Evolutionary conservation across 1,140 invertebrate genomes (phyloP).

Genomic region (Lucilia cuprina): DNA sequence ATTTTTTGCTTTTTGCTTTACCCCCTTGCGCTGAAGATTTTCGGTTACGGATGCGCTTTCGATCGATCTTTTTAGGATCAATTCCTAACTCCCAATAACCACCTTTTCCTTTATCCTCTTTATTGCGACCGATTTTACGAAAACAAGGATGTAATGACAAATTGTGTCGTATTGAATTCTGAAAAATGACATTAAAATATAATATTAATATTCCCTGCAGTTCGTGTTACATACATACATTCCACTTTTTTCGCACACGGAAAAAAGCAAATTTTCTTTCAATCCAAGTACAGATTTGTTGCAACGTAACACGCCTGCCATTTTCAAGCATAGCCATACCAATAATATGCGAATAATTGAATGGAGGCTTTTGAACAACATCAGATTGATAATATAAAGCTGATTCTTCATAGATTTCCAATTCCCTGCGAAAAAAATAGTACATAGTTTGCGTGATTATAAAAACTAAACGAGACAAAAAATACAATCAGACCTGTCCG

Average conservation of each 20-base stretch:
- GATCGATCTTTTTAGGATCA: conserved; percentile 56
- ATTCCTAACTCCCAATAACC: conserved; percentile 60
- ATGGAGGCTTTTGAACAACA: conserved; percentile 54
- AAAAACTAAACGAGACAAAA: too few species aligned
- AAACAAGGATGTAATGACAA: conserved; percentile 60
- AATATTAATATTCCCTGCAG: background rate
- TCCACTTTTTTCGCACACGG: conserved; percentile 58
- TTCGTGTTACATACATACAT: conserved; percentile 48
- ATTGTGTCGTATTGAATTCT: conserved; percentile 61
- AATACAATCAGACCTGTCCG: too few species aligned
- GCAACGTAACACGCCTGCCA: conserved; percentile 53
- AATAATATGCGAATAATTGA: conserved; percentile 61
- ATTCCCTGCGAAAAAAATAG: conserved; percentile 39
- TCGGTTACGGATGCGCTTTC: conserved; percentile 57
- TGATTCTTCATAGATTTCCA: conserved; percentile 50
- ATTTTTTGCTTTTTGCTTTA: background rate
- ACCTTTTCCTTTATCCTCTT: conserved; percentile 59
- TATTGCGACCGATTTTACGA: conserved; percentile 54
- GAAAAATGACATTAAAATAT: background rate
- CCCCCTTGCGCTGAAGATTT: conserved; percentile 39
- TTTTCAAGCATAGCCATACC: conserved; percentile 60
- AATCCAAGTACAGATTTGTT: conserved; percentile 61
- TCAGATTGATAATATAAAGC: conserved; percentile 52
- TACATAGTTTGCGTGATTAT: too few species aligned
- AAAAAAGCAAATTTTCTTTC: conserved; percentile 59